Base-by-base conservation (phyloP, 1,140 invertebrate genomes). In the Drosophila parabipectinata region DNA sequence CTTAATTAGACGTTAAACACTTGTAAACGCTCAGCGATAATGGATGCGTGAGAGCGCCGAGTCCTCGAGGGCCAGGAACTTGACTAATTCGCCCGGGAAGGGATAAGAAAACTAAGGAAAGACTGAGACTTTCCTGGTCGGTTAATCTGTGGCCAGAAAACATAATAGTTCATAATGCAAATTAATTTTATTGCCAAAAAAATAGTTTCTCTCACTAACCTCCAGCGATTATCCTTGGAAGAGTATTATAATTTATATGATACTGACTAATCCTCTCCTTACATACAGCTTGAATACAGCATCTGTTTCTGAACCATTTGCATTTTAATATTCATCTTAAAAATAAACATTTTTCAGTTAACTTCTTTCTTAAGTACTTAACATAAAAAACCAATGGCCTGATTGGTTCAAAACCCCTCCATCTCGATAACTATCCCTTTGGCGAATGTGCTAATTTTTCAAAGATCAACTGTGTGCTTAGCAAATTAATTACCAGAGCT, bases 1-100 rank as follows among this genome's bases (percentile, higher is more conserved):
- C 83, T 87, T 87, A 87, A 87, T 87, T 87, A 87, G 83, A 88
- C 66, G 82, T 82, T 87, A 87, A 87, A 87, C 82, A 87, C 82
- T 87, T 87, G 82, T 87, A 87, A 88, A 87, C 69, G 60, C 82
- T 87, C 82, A 66, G 67, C 83, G 82, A 87, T 87, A 87, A 87
- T 87, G 82, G 82, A 76, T 79, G 59, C 71, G 78, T 76, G 59
- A 60, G 58, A 57, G 64, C 51, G 45, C 58, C 60, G 67, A 39
- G 48, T 30, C 48, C 48, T 74, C 32, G 28, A 52, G 53, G 12
- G n/a, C 32, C 15, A 39, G 30, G 39, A 59, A 64, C 50, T 51
- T 37, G 74, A 61, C 60, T 44, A 72, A 30, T 52, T 45, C 37
- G 26, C 28, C 59, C 34, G 5, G 63, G 58, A 41, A 58, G 37